Percentiles rank a stretch among this genome's conserved stretches.
Conservation (phyloP, 2,113 vertebrate genomes). For the Oophaga pumilio region DNA sequence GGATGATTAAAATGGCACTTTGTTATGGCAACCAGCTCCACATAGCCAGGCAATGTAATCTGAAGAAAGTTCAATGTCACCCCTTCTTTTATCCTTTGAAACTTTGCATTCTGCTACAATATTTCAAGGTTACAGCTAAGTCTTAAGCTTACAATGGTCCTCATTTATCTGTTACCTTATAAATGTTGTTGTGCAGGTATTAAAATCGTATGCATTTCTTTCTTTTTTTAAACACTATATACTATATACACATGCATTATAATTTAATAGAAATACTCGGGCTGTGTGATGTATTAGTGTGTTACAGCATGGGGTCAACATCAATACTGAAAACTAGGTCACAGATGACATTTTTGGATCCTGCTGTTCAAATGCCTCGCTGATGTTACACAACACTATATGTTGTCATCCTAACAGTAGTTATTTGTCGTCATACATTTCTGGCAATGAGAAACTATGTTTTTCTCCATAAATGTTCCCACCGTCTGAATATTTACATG, state of each 20-base stretch:
- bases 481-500: no score
- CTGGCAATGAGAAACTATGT: no score
- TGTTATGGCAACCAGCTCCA: conserved; percentile 67
- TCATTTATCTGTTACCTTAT: background rate
- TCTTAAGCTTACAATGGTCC: background rate
- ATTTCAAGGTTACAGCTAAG: conserved; percentile 63
- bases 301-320: background rate
- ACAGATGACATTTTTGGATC: background rate
- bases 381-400: no score
- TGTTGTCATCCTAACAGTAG: no score
- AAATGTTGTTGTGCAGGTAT: background rate
- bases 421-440: no score
- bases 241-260: no score
- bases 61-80: conserved; percentile 70
- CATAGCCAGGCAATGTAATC: conserved; percentile 69
- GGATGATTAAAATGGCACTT: conserved; percentile 78
- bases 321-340: background rate
- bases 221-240: no score
- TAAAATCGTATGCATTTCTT: background rate
- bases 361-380: no score
- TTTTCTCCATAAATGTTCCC: no score
- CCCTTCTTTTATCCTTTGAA: conserved; percentile 65
- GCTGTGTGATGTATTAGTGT: no score
- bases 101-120: conserved; percentile 50
- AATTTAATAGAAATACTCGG: no score